Conservation (phyloP, 2,113 vertebrate genomes). For the Dasyornis broadbenti region DNA sequence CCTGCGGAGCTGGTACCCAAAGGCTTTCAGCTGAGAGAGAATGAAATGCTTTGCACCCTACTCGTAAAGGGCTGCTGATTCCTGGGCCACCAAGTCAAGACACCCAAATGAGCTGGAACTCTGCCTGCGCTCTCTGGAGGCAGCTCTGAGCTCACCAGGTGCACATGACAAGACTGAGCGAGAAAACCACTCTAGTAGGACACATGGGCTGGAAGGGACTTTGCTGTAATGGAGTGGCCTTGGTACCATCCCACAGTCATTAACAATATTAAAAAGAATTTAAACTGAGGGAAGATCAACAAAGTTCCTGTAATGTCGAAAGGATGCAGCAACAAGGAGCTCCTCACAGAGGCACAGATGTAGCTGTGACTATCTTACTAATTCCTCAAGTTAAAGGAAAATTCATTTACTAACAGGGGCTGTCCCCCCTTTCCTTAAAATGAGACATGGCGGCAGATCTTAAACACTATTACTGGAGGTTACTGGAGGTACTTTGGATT, state of each 20-base stretch:
- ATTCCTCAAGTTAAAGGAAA: not conserved
- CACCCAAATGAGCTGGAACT: not conserved
- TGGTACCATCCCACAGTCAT: fast-evolving
- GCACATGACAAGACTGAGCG: not conserved
- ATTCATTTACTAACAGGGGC: not conserved
- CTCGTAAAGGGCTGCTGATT: not conserved
- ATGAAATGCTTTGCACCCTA: not conserved
- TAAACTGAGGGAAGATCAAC: not conserved
- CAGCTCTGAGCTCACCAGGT: not conserved
- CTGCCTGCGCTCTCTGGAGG: not conserved
- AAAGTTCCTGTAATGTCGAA: not conserved
- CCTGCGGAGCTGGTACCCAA: not conserved
- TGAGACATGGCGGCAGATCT: not conserved
- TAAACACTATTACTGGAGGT: not conserved
- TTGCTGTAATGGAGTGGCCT: not conserved
- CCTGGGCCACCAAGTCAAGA: not conserved
- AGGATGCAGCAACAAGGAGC: not conserved
- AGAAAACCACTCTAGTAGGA: not conserved
- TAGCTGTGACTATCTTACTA: not conserved
- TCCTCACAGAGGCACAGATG: not conserved
- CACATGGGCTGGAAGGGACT: not conserved
- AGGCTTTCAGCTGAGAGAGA: not conserved
- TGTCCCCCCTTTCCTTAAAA: not conserved
- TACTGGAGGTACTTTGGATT: not conserved
- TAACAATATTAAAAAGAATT: not conserved